Evolutionary conservation across 1,140 invertebrate species (phyloP).

Genomic region (Euura lappo): DNA sequence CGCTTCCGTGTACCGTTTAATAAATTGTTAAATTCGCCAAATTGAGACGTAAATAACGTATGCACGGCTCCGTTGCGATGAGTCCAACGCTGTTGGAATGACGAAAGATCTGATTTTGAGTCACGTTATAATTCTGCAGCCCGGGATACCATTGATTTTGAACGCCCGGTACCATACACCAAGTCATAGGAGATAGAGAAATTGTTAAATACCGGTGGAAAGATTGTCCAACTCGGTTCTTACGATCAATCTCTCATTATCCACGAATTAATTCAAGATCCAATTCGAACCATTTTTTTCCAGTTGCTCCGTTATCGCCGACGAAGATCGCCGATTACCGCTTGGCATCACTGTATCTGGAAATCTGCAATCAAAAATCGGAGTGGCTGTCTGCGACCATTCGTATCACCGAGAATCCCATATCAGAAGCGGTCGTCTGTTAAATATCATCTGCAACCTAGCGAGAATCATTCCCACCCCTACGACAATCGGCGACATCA

Average conservation of each 20-base stretch:
- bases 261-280: not conserved
- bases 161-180: no score
- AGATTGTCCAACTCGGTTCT: no score
- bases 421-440: conserved; percentile 76
- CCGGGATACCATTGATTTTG: no score
- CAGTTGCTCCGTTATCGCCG: conserved; percentile 74
- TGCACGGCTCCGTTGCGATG: no score
- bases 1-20: no score
- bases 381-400: conserved; percentile 69
- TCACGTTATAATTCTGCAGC: no score
- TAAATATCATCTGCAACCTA: conserved; percentile 55
- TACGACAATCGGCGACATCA: not conserved
- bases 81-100: no score
- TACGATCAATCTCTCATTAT: not conserved
- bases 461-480: not conserved
- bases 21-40: no score
- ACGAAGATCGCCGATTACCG: conserved; percentile 71
- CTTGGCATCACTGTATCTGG: conserved; percentile 63
- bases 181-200: no score
- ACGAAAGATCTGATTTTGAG: no score
- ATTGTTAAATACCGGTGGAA: no score
- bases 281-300: conserved; percentile 37
- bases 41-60: no score
- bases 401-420: conserved; percentile 80
- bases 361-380: conserved; percentile 61